These are phyloP conservation scores for Lamprologus ornatipinnis DNA, from an alignment of 2,113 vertebrate genomes.

Conservation along the genomic window DNA sequence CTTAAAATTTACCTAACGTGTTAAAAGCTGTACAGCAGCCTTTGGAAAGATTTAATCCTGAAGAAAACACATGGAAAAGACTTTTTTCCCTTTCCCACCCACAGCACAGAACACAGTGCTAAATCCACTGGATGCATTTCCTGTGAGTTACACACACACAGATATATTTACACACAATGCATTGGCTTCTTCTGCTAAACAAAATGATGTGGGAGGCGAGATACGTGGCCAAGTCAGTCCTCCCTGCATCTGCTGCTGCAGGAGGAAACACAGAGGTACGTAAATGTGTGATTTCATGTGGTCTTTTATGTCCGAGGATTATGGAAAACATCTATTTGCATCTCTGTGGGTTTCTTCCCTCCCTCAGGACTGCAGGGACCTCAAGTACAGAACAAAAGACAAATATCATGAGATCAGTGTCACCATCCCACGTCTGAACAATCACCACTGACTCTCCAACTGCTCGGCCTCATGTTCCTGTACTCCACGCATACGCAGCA, in stretches of 20 bases:
- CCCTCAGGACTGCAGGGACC: slow-evolving; percentile 5
- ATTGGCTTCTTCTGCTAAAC: background rate
- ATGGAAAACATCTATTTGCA: background rate
- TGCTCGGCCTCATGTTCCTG: background rate
- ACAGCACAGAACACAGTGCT: background rate
- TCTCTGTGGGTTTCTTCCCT: background rate
- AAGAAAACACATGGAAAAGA: background rate
- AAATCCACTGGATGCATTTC: slow-evolving; percentile 2
- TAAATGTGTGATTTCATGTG: background rate
- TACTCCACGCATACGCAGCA: background rate
- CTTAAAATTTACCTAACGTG: background rate
- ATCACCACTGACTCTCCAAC: slow-evolving; percentile 10
- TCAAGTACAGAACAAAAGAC: slow-evolving; percentile 7
- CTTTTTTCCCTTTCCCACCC: background rate
- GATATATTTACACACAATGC: slow-evolving; percentile 28
- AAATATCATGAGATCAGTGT: slow-evolving; percentile 17
- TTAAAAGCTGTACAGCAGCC: background rate
- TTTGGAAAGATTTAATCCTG: background rate
- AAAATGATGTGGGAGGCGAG: slow-evolving; percentile 15
- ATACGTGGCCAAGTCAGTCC: background rate
- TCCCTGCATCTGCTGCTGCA: background rate
- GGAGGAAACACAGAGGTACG: background rate
- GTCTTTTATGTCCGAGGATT: slow-evolving; percentile 5
- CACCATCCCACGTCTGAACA: background rate
- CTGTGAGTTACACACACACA: background rate